Percentiles rank a stretch among this genome's conserved stretches.
phyloP scores from a whole-genome alignment of 2,888 invertebrate genomes.

The Melanotus villosus region DNA sequence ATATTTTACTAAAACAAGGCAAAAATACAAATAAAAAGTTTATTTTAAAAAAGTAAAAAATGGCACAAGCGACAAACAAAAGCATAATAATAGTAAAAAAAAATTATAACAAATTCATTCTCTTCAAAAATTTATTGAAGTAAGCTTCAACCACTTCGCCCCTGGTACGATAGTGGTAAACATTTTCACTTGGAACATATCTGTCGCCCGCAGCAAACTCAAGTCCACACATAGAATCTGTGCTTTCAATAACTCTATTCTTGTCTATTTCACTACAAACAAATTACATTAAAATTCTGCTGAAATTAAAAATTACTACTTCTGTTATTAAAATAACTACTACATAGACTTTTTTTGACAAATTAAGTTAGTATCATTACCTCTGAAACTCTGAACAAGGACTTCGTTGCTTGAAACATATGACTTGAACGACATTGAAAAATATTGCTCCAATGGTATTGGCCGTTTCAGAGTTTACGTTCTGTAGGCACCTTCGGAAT shows the following conservation, averaged over 20 bases:
- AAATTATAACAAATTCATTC: conserved; percentile 55
- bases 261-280: not conserved
- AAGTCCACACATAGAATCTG: conserved; percentile 21
- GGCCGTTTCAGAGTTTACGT: conserved; percentile 78
- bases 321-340: no score
- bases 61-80: conserved; percentile 31
- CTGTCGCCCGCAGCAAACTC: conserved; percentile 30
- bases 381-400: conserved; percentile 77
- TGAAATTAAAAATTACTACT: no score
- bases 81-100: conserved; percentile 49
- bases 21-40: conserved; percentile 34
- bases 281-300: conserved; percentile 4
- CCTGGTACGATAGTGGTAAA: conserved; percentile 38
- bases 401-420: conserved; percentile 78
- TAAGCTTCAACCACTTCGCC: conserved; percentile 49
- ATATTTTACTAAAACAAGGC: no score
- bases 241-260: not conserved
- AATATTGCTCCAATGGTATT: conserved; percentile 81
- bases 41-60: conserved; percentile 56
- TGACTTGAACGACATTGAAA: conserved; percentile 82
- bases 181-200: conserved; percentile 33
- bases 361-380: no score
- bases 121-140: conserved; percentile 52
- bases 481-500: conserved; percentile 79
- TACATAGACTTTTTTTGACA: no score